phyloP scores from a whole-genome alignment of 2,888 invertebrate genomes.

The Hyposoter dolosus region DNA sequence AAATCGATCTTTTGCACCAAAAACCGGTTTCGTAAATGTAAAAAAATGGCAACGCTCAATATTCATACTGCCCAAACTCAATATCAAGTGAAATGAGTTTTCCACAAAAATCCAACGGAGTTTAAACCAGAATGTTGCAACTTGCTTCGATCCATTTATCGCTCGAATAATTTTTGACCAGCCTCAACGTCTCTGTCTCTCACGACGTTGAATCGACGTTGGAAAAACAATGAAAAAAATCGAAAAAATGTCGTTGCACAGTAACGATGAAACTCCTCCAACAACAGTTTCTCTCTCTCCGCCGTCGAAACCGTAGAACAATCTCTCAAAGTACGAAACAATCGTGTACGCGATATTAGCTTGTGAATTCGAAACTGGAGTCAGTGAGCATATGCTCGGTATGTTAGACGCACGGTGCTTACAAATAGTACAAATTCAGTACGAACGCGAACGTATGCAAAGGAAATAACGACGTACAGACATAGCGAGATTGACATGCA shows the following conservation, averaged over 20 bases:
- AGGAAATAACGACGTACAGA: background rate
- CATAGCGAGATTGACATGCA: background rate
- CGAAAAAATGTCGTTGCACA: background rate
- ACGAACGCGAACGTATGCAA: constrained; percentile 27
- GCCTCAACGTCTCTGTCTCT: background rate
- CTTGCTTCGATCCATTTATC: background rate
- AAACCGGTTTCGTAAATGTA: background rate
- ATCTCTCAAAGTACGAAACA: background rate
- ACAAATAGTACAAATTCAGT: constrained; percentile 37
- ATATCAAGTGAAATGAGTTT: background rate
- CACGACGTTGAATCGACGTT: background rate
- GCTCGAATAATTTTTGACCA: background rate
- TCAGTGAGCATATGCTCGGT: constrained; percentile 20
- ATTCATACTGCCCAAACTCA: background rate
- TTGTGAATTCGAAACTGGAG: constrained; percentile 26
- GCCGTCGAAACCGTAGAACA: background rate
- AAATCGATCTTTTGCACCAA: background rate
- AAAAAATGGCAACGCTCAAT: background rate
- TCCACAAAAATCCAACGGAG: background rate
- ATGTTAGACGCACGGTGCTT: constrained; percentile 28
- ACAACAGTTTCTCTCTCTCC: background rate
- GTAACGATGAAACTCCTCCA: background rate
- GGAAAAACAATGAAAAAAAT: background rate
- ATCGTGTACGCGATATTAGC: constrained; percentile 12
- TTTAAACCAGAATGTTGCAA: background rate